Base-by-base conservation (phyloP, 2,888 invertebrate genomes). In the Apotomis turbidana region DNA sequence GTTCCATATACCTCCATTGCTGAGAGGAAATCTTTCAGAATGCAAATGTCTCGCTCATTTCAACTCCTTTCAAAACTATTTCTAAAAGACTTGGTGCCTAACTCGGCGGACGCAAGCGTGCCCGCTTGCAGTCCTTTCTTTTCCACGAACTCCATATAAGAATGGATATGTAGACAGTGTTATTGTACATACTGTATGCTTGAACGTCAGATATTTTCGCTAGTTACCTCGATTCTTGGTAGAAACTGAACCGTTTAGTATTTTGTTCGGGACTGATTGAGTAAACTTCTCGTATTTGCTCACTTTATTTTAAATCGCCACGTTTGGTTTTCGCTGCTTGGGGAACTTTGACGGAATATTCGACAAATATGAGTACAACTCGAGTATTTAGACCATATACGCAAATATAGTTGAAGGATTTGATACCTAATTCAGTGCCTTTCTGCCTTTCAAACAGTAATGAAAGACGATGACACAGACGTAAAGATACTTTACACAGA, bases 21-120 rank as follows among this genome's bases (percentile, higher is more conserved):
- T 76, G 74, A 58, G 76, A 74, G 79, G 81, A 85, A 87, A 83
- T 86, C 85, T 86, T 88, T 89, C 86, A 83, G 83, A 86, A 91
- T 89, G 90, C 89, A 90, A 91, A 92, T 90, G 85, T 86, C 85
- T 82, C 81, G 74, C 79, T 87, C 88, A 89, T 87, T 89, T 86
- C 87, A 82, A 82, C 83, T 86, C 87, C 83, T 85, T 89, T 87
- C 85, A 88, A 83, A 90, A 87, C 85, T 87, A 88, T 89, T 89
- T 87, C 87, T 85, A 83, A 87, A 87, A 86, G 84, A 74, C 74
- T 73, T 67, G 74, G 83, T 81, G 84, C 81, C 85, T 86, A 85
- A 87, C 84, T 85, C 78, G 77, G 78, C 79, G 82, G 83, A 87
- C 85, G 86, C 85, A 86, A 86, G 81, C 84, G 85, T 86, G 83